phyloP scores from a whole-genome alignment of 1,140 invertebrate genomes.

The Hyles euphorbiae region DNA sequence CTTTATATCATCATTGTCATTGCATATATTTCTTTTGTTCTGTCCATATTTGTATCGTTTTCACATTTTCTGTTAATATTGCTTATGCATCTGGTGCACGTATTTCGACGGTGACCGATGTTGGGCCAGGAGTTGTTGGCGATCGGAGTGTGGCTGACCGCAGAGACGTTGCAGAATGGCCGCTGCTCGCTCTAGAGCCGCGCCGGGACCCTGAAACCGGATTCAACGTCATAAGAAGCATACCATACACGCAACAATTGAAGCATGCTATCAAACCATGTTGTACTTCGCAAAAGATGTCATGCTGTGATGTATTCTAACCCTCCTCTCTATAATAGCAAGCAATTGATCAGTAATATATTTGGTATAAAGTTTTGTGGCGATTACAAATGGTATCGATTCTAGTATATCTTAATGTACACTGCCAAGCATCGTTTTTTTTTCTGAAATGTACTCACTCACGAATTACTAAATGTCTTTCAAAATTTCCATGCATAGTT shows the following conservation, averaged over 20 bases:
- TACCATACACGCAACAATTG: neutral
- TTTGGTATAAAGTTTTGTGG: too few relatives aligned
- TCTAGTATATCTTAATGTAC: too few relatives aligned
- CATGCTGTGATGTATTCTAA: constrained; percentile 3
- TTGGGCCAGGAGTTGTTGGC: constrained; percentile 59
- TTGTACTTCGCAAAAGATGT: neutral
- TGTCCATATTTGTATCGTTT: constrained; percentile 8
- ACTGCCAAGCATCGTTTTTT: too few relatives aligned
- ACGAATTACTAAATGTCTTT: too few relatives aligned
- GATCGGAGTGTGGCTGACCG: constrained; percentile 63
- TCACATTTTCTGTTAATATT: constrained; percentile 8
- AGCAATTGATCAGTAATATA: too few relatives aligned
- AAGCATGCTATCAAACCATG: constrained; percentile 23
- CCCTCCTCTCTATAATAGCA: neutral
- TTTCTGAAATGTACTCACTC: too few relatives aligned
- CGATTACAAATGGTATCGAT: too few relatives aligned
- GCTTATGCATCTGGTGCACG: constrained; percentile 61
- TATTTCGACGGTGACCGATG: constrained; percentile 68
- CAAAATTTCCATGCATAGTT: too few relatives aligned
- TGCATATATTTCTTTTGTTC: constrained; percentile 10
- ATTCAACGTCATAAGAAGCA: neutral
- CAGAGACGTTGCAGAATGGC: constrained; percentile 78
- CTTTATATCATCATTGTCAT: constrained; percentile 3
- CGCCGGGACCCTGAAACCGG: constrained; percentile 78
- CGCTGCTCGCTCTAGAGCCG: constrained; percentile 81